These are phyloP conservation scores for Tribolium castaneum DNA, from an alignment of 1,140 invertebrate species.

Conservation along the genomic window DNA sequence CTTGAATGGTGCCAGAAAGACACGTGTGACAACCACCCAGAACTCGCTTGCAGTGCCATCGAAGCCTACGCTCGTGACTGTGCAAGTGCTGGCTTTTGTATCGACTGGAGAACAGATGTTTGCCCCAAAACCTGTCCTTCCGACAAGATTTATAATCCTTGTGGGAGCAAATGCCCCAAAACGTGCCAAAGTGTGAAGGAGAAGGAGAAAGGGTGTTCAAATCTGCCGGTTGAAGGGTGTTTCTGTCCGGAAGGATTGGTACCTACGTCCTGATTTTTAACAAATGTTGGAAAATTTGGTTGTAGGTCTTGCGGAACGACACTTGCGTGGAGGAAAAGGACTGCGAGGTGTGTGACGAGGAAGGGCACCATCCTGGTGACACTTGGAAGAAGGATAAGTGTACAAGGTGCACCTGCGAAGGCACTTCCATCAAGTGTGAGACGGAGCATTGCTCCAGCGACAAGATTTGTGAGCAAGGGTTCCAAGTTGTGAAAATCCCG, in stretches of 20 bases:
- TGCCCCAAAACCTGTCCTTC: conserved; percentile 69
- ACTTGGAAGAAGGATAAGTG: conserved; percentile 75
- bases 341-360: conserved; percentile 75
- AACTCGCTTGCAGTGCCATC: conserved; percentile 72
- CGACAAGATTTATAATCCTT: conserved; percentile 76
- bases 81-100: conserved; percentile 73
- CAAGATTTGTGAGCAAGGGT: conserved; percentile 70
- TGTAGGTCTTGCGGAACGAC: conserved; percentile 70
- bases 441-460: conserved; percentile 70
- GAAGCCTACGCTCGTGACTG: conserved; percentile 82
- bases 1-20: conserved; percentile 76
- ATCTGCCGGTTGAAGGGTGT: conserved; percentile 77
- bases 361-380: conserved; percentile 67
- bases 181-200: conserved; percentile 74
- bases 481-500: conserved; percentile 66
- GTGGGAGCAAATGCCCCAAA: conserved; percentile 73
- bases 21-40: conserved; percentile 69
- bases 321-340: conserved; percentile 69
- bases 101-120: conserved; percentile 76
- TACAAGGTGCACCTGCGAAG: conserved; percentile 78
- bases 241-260: conserved; percentile 81
- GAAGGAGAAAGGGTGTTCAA: conserved; percentile 67
- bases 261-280: neutral
- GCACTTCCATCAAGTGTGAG: conserved; percentile 67
- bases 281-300: neutral